Evolutionary conservation across 2,888 invertebrate species (phyloP).

Genomic region (Drosophila suboccidentalis): DNA sequence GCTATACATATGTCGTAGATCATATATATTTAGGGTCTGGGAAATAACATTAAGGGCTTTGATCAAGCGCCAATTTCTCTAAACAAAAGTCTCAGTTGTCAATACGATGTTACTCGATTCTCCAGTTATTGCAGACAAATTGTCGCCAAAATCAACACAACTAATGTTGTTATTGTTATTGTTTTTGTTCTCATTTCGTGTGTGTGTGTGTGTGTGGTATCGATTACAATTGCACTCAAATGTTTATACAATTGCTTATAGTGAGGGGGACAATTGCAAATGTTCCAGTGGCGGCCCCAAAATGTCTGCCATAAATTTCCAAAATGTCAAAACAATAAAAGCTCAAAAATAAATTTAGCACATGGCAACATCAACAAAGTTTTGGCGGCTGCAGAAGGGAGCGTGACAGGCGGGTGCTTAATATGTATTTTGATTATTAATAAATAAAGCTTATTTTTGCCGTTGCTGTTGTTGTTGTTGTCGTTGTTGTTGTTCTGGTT

Average conservation of each 20-base stretch:
- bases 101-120: not conserved
- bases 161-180: conserved; percentile 11
- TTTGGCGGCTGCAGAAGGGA: not conserved
- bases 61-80: conserved; percentile 29
- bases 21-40: not conserved
- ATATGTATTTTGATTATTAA: conserved; percentile 75
- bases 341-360: conserved; percentile 51
- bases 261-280: conserved; percentile 17
- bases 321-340: conserved; percentile 66
- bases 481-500: conserved; percentile 31
- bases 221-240: conserved; percentile 54
- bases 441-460: conserved; percentile 67
- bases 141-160: conserved; percentile 54
- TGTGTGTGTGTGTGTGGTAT: conserved; percentile 39
- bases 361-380: conserved; percentile 44
- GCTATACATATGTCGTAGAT: not conserved
- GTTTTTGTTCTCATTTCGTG: conserved; percentile 24
- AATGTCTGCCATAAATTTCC: conserved; percentile 66
- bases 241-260: conserved; percentile 30
- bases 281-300: conserved; percentile 43
- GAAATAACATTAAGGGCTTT: conserved; percentile 18
- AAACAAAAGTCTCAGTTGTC: conserved; percentile 39
- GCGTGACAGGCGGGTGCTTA: conserved; percentile 39
- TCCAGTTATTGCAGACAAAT: conserved; percentile 62
- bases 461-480: conserved; percentile 26